Conservation (phyloP, 2,113 vertebrate species). For the Archilochus colubris region DNA sequence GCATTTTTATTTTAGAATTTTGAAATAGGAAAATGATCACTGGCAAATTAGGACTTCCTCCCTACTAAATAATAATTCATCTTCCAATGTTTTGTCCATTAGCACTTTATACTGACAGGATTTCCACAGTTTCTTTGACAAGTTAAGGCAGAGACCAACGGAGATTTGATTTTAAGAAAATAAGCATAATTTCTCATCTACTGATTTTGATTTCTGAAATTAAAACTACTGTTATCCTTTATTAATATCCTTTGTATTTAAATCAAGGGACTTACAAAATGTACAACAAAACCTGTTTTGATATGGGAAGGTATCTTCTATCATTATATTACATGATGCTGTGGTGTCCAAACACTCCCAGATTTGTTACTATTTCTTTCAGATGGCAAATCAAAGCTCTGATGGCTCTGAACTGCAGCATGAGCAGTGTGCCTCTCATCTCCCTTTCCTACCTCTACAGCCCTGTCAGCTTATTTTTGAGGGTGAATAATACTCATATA, state of each 20-base stretch:
- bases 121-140: not conserved
- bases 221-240: not conserved
- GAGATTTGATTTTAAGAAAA: not conserved
- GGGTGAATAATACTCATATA: not conserved
- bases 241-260: not conserved
- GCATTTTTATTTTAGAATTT: not conserved
- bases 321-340: not conserved
- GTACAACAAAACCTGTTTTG: not conserved
- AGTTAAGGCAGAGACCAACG: not conserved
- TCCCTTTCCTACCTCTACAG: not conserved
- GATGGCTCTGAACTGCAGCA: not conserved
- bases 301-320: not conserved
- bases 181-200: not conserved
- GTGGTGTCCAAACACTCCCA: not conserved
- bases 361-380: not conserved
- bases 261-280: not conserved
- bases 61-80: not conserved
- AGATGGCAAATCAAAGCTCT: not conserved
- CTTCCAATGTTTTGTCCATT: not conserved
- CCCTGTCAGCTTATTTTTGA: not conserved
- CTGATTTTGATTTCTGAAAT: not conserved
- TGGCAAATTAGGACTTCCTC: not conserved
- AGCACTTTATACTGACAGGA: not conserved
- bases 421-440: not conserved
- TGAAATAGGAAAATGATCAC: not conserved